These are phyloP conservation scores for Aurelia aurita DNA, from an alignment of 30 jellyfish, hydroid and myxozoan genomes.

Conservation along the genomic window DNA sequence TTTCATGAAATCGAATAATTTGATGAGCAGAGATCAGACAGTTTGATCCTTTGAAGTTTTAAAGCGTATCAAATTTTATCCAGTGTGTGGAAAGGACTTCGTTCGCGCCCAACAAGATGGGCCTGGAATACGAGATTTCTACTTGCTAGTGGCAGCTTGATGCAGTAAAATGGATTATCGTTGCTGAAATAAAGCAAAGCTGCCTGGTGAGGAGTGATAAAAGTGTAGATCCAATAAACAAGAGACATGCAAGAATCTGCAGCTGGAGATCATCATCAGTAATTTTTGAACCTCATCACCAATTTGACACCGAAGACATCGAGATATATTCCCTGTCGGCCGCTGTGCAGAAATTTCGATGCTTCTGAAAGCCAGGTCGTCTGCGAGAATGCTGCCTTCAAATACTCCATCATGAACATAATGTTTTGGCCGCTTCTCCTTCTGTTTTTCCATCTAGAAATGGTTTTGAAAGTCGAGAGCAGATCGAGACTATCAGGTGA, in stretches of 20 bases:
- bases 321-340: conserved; percentile 37
- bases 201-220: background rate
- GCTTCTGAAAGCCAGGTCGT: background rate
- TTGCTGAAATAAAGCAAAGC: no score
- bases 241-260: conserved; percentile 24
- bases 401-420: conserved; percentile 7
- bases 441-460: conserved; percentile 3
- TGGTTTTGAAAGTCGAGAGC: conserved; percentile 28
- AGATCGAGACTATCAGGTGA: conserved; percentile 46
- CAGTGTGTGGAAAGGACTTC: conserved; percentile 11
- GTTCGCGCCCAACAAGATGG: no score
- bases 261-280: conserved; percentile 68
- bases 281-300: conserved; percentile 44
- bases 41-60: background rate
- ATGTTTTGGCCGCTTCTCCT: conserved; percentile 31
- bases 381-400: conserved; percentile 29
- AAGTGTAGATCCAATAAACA: background rate
- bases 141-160: no score
- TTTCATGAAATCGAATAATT: background rate
- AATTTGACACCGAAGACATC: conserved; percentile 58
- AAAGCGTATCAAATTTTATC: conserved; percentile 40
- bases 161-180: no score
- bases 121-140: no score
- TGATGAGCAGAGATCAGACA: background rate
- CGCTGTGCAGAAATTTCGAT: conserved; percentile 36